Conservation (phyloP, 2,113 vertebrate genomes). For the Rhinolophus sinicus region DNA sequence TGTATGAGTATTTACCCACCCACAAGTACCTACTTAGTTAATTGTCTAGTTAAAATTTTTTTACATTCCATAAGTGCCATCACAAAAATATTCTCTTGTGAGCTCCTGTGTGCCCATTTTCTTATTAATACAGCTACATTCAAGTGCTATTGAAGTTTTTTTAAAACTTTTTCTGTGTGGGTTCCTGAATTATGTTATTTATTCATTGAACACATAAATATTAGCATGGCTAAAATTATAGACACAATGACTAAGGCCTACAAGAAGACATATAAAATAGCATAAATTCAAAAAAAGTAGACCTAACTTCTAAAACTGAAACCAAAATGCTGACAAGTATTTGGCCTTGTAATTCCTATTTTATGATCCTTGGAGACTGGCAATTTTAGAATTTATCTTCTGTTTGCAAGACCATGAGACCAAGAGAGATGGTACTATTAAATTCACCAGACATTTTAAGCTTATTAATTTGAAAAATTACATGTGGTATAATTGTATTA, state of each 20-base stretch:
- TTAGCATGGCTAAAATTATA: slow-evolving; percentile 68
- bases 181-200: slow-evolving; percentile 44
- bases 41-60: neutral
- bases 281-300: slow-evolving; percentile 18
- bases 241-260: slow-evolving; percentile 49
- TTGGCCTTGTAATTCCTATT: neutral
- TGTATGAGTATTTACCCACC: neutral
- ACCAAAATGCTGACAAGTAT: slow-evolving; percentile 31
- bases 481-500: neutral
- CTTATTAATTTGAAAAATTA: slow-evolving; percentile 20
- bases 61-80: neutral
- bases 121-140: slow-evolving; percentile 23
- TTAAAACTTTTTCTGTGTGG: neutral
- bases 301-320: slow-evolving; percentile 48
- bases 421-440: neutral
- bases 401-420: slow-evolving; percentile 11
- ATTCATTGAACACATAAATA: slow-evolving; percentile 58
- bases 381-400: slow-evolving; percentile 23
- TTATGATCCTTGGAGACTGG: neutral
- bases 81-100: slow-evolving; percentile 8
- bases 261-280: slow-evolving; percentile 53
- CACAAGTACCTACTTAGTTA: neutral
- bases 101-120: neutral
- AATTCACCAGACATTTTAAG: slow-evolving; percentile 7
- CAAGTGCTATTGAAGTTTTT: slow-evolving; percentile 3